Percentiles rank a stretch among this genome's conserved stretches.
phyloP scores from a whole-genome alignment of 2,888 invertebrate species.

The Aphidius colemani region DNA sequence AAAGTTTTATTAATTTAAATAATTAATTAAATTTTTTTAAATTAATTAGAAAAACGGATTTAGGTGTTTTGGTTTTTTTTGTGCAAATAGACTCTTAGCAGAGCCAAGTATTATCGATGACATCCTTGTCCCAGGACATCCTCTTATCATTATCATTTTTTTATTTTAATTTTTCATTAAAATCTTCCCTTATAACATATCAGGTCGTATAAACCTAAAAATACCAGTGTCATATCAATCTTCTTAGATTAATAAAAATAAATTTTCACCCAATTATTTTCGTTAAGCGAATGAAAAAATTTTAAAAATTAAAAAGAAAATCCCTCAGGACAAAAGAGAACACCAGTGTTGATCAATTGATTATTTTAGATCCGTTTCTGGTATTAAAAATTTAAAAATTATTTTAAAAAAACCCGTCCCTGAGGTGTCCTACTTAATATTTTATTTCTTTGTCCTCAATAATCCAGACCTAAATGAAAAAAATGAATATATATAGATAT shows the following conservation, averaged over 20 bases:
- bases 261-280: constrained; percentile 10
- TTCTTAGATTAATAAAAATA: constrained; percentile 42
- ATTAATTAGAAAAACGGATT: constrained; percentile 6
- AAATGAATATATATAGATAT: constrained; percentile 18
- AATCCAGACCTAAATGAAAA: constrained; percentile 28
- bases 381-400: constrained; percentile 3
- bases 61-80: constrained; percentile 20
- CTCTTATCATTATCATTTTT: not conserved
- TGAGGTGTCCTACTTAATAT: constrained; percentile 10
- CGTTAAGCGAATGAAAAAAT: not conserved
- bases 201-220: constrained; percentile 55
- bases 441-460: not conserved
- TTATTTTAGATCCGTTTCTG: constrained; percentile 5
- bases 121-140: constrained; percentile 43
- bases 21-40: constrained; percentile 3
- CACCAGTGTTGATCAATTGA: not conserved
- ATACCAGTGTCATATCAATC: constrained; percentile 56
- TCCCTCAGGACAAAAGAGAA: constrained; percentile 10
- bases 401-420: constrained; percentile 2
- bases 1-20: constrained; percentile 1
- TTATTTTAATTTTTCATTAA: not conserved
- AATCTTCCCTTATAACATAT: constrained; percentile 50
- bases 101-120: constrained; percentile 56
- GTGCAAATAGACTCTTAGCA: constrained; percentile 53
- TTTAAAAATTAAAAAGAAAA: not conserved